Evolutionary conservation across 2,888 invertebrate species (phyloP).

Genomic region (Drosophila anceps): DNA sequence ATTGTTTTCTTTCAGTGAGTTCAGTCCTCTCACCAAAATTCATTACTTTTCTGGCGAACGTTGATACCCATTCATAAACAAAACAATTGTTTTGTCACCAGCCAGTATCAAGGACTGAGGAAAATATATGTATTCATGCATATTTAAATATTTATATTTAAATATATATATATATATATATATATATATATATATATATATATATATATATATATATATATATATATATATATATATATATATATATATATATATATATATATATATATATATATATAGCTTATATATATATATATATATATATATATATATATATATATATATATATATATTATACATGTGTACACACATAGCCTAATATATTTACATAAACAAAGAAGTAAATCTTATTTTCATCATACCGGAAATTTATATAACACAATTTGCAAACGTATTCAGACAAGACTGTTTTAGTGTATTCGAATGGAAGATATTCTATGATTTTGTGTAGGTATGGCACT

Average conservation of each 20-base stretch:
- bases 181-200: not conserved
- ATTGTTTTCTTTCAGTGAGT: not conserved
- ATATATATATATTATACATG: not conserved
- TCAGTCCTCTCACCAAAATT: not conserved
- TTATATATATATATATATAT: not conserved
- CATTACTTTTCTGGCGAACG: not conserved
- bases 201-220: not conserved
- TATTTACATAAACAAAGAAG: not conserved
- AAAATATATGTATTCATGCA: not conserved
- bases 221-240: not conserved
- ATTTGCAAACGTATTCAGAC: not conserved
- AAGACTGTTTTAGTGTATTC: not conserved
- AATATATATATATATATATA: not conserved
- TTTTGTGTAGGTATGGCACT: not conserved
- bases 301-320: not conserved
- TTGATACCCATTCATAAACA: not conserved
- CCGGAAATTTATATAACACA: not conserved
- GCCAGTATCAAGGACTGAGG: not conserved
- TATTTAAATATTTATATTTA: too few species aligned
- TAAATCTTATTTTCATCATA: not conserved
- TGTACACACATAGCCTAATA: not conserved
- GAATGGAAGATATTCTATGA: not conserved
- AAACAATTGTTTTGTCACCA: slow-evolving; percentile 1
- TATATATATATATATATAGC: not conserved
- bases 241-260: not conserved